Conservation (phyloP, 2,888 invertebrate genomes). For the Lypha dubia region DNA sequence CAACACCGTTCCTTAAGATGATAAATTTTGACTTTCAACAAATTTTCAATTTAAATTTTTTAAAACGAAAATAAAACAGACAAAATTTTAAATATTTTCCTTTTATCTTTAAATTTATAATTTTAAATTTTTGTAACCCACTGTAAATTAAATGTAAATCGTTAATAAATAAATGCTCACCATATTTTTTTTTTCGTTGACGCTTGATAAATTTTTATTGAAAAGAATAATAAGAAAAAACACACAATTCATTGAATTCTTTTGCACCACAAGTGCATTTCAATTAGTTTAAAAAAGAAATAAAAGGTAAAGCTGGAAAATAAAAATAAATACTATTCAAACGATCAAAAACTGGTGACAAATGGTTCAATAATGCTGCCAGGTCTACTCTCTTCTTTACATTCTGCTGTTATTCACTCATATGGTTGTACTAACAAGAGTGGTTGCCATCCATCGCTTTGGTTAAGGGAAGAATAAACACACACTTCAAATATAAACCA, state of each 20-base stretch:
- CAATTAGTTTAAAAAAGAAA: slow-evolving; percentile 56
- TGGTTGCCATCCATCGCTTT: background rate
- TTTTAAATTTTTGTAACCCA: slow-evolving; percentile 5
- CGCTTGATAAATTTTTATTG: slow-evolving; percentile 61
- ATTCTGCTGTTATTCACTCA: background rate
- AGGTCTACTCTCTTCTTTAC: background rate
- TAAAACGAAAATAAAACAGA: no score
- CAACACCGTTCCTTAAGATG: no score
- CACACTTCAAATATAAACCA: slow-evolving; percentile 55
- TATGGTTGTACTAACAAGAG: background rate
- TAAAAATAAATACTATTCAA: slow-evolving; percentile 68
- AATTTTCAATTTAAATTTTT: no score
- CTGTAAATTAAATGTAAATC: slow-evolving; percentile 16
- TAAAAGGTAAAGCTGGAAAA: slow-evolving; percentile 15
- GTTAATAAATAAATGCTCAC: slow-evolving; percentile 35
- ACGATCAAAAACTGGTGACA: slow-evolving; percentile 69
- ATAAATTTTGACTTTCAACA: no score
- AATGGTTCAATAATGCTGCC: slow-evolving; percentile 66
- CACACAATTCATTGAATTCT: slow-evolving; percentile 71
- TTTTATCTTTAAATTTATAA: no score
- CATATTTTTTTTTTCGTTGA: slow-evolving; percentile 62
- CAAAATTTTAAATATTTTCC: no score
- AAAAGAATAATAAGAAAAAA: slow-evolving; percentile 41
- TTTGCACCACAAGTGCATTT: slow-evolving; percentile 70
- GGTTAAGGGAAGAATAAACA: background rate